Conservation (phyloP, 2,113 vertebrate species). For the Leuciscus idus region DNA sequence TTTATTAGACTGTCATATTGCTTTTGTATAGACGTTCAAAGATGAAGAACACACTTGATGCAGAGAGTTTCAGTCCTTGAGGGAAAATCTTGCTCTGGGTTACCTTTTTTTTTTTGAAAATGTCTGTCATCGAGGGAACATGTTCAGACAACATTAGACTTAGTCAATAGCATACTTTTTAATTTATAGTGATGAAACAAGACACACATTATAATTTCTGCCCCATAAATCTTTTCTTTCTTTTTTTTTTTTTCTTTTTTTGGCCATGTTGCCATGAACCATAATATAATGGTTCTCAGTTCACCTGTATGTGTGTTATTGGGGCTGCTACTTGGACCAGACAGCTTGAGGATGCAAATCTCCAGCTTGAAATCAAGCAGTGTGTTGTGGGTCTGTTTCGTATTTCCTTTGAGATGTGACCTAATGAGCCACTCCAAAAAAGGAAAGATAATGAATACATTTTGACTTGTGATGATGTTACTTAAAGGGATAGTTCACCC, state of each 20-base stretch:
- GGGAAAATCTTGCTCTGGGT: slow-evolving; percentile 7
- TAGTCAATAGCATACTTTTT: neutral
- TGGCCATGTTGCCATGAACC: neutral
- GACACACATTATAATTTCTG: neutral
- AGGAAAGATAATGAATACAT: no score
- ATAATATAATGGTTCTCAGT: slow-evolving; percentile 1
- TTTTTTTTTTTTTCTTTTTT: neutral
- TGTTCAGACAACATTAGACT: neutral
- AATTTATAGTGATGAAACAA: neutral
- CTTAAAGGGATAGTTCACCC: no score
- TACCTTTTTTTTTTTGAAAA: neutral
- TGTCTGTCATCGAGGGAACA: neutral
- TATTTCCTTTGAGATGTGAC: neutral
- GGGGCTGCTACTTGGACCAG: neutral
- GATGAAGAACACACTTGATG: neutral
- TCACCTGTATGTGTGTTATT: neutral
- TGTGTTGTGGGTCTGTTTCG: neutral
- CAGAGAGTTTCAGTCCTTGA: neutral
- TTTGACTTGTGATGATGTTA: no score
- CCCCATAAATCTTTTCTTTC: slow-evolving; percentile 10
- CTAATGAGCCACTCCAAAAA: no score
- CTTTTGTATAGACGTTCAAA: neutral
- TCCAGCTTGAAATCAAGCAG: neutral
- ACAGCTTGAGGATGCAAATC: neutral
- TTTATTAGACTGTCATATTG: slow-evolving; percentile 1